Conservation (phyloP, 35 echinoderm and acorn worm species). For the Nesometra sesokonis region DNA sequence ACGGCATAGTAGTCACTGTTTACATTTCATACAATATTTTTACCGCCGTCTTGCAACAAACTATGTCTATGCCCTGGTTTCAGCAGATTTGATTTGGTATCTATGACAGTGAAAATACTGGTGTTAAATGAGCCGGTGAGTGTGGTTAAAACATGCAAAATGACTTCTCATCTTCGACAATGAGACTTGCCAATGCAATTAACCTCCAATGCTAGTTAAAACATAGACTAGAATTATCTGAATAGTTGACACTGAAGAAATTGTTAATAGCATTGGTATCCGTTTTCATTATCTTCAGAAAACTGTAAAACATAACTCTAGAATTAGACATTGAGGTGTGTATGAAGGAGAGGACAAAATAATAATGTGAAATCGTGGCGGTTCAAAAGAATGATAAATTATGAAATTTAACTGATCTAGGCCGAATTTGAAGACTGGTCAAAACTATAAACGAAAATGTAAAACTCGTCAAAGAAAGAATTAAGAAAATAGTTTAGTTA, state of each 20-base stretch:
- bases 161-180: not conserved
- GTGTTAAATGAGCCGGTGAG: not conserved
- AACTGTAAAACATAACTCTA: not conserved
- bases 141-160: not conserved
- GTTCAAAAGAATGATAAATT: not conserved
- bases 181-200: not conserved
- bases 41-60: too few species aligned
- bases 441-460: not conserved
- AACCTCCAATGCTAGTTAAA: not conserved
- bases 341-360: not conserved
- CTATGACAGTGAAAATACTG: not conserved
- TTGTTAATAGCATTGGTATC: not conserved
- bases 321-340: not conserved
- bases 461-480: too few species aligned
- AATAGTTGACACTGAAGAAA: not conserved
- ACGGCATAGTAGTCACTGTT: too few species aligned
- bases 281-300: not conserved
- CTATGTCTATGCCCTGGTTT: not conserved
- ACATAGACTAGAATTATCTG: not conserved
- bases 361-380: not conserved
- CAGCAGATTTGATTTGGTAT: not conserved
- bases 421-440: not conserved
- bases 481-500: too few species aligned
- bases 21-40: too few species aligned
- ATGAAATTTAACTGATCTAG: not conserved